Evolutionary conservation across 2,888 invertebrate species (phyloP).

Genomic region (Caenorhabditis angaria): DNA sequence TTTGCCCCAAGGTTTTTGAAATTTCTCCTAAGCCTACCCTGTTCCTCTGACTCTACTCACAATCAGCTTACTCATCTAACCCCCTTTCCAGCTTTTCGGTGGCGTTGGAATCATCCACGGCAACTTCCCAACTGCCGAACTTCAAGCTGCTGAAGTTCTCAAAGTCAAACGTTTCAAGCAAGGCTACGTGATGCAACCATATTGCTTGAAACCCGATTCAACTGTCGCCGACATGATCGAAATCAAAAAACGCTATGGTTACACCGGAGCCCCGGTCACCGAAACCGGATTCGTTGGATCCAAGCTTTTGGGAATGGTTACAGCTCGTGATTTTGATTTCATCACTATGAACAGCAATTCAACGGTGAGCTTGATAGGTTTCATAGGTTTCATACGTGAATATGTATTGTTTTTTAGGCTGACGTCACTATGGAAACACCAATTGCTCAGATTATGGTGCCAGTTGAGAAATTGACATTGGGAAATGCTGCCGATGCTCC

Average conservation of each 20-base stretch:
- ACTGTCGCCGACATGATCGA: conserved; percentile 88
- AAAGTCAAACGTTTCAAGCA: conserved; percentile 87
- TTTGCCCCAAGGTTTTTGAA: too few species aligned
- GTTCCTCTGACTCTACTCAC: too few species aligned
- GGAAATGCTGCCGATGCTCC: conserved; percentile 77
- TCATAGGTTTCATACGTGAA: too few species aligned
- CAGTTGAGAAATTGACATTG: conserved; percentile 84
- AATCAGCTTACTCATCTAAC: not conserved
- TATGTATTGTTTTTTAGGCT: conserved; percentile 23
- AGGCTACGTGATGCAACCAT: conserved; percentile 95
- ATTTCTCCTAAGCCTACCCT: too few species aligned
- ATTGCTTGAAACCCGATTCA: conserved; percentile 88
- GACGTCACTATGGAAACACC: conserved; percentile 78
- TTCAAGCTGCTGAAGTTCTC: conserved; percentile 61
- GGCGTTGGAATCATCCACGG: conserved; percentile 72
- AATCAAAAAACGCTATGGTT: conserved; percentile 81
- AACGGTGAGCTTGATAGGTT: conserved; percentile 81
- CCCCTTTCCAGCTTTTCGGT: conserved; percentile 63
- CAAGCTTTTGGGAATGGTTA: conserved; percentile 87
- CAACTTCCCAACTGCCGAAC: conserved; percentile 66
- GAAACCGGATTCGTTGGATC: conserved; percentile 93
- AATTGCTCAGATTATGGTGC: conserved; percentile 81
- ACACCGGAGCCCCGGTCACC: conserved; percentile 89
- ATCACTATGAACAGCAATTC: conserved; percentile 78
- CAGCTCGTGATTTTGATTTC: conserved; percentile 95